Base-by-base conservation (phyloP, 2,888 invertebrate genomes). In the Nowickia ferox region DNA sequence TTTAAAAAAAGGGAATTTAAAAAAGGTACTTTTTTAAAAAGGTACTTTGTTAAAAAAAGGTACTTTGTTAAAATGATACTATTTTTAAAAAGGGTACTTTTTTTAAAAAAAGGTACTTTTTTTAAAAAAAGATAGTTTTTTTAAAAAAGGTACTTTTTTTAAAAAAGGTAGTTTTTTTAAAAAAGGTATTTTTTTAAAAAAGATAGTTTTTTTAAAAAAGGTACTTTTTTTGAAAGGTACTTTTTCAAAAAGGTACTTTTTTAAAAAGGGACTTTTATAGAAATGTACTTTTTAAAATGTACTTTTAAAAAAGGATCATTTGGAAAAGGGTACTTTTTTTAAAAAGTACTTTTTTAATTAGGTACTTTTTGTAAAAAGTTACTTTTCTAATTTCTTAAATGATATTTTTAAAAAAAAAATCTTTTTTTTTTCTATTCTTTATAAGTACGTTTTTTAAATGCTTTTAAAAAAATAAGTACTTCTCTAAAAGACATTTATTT, bases 181-280 rank as follows among this genome's bases (percentile, higher is more conserved):
- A 40, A n/a, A n/a, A n/a, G n/a, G n/a, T 61, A n/a, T 40, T 9
- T 61, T 61, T 61, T 40, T n/a, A 2, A 61, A 61, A 61, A 61
- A 61, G 3, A 10, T 61, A 30, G 6, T 30, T 8, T 8, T 22
- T 55, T 15, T 0, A 30, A 13, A 30, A 40, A 22, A 59, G n/a
- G 22, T 61, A 40, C 17, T 17, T 17, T 42, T n/a, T 40, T 17
- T 17, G 8, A 1, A 42, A 42, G 0, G 15, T 30, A 38, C 22
- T 30, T 57, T 30, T 5, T 30, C 8, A 3, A 42, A 30, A 61
- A 10, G 6, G 11, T 61, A 17, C 40, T 40, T 61, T 61, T 1
- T 40, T 10, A 17, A 42, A n/a, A 63, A 19, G 8, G 4, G 1
- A 13, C 13, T 44, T 63, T 63, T 13, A 6, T 59, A 1, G 19